Conservation (phyloP, 2,888 invertebrate species). For the Ceriagrion tenellum region DNA sequence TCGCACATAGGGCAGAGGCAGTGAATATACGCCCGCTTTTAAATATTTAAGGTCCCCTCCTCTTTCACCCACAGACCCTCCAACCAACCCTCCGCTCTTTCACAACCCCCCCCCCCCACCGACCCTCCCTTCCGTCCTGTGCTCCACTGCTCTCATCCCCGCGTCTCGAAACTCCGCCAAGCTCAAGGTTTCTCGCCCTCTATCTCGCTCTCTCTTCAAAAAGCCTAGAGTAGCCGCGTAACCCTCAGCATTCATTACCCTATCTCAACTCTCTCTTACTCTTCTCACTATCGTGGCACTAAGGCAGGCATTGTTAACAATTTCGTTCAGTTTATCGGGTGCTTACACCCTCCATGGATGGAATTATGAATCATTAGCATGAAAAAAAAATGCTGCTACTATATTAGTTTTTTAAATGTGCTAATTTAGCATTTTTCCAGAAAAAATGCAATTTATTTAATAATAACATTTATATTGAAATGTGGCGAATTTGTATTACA, state of each 20-base stretch:
- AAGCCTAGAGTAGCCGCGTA: background rate
- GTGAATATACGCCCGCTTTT: constrained; percentile 26
- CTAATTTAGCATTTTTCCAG: no score
- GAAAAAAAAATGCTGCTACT: no score
- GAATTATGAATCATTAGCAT: no score
- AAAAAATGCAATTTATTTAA: no score
- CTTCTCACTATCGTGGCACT: background rate
- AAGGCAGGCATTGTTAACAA: background rate
- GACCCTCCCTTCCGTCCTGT: background rate
- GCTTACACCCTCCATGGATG: no score
- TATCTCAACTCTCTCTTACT: background rate
- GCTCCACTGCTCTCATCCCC: background rate
- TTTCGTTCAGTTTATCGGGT: no score
- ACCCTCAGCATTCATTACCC: background rate
- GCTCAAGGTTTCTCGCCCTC: background rate
- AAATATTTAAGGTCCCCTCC: constrained; percentile 15
- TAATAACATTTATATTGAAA: no score
- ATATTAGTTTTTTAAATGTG: no score
- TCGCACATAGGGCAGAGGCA: background rate
- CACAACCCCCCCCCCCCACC: background rate
- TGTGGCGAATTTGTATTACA: no score
- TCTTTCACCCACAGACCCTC: background rate
- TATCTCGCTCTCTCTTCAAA: background rate
- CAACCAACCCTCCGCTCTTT: background rate
- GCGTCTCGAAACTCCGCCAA: background rate